A percentile compares a stretch with the other conserved stretches of the same genome.
These are phyloP conservation scores for Hemaris fuciformis DNA, from an alignment of 2,888 invertebrate species.

Conservation along the genomic window DNA sequence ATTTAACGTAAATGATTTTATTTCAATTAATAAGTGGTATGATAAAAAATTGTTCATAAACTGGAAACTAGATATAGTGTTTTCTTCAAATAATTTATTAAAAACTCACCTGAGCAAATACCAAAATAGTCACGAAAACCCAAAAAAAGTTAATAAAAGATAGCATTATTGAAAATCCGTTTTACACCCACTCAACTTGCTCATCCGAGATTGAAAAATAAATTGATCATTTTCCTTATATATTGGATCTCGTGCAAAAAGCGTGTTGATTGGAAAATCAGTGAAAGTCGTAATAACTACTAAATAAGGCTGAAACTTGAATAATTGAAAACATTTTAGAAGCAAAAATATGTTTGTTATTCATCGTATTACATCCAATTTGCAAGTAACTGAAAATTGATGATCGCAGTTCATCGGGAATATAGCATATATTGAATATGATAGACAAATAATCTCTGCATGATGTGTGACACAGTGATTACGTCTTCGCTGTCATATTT, in stretches of 20 bases:
- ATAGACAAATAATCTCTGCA: no score
- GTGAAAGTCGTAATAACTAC: background rate
- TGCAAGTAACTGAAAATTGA: background rate
- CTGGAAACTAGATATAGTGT: no score
- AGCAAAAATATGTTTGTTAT: background rate
- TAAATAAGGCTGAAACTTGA: background rate
- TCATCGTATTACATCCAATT: background rate
- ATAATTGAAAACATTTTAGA: background rate
- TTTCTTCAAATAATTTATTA: no score
- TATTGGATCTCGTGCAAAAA: background rate
- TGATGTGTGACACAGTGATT: no score
- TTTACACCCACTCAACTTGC: background rate
- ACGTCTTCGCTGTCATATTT: no score
- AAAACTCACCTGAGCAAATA: constrained; percentile 26
- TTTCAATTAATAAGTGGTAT: no score
- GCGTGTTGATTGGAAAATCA: background rate
- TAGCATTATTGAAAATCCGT: background rate
- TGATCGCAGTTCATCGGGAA: background rate
- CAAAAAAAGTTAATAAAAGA: background rate
- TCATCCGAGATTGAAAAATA: background rate
- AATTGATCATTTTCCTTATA: background rate
- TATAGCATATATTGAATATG: background rate
- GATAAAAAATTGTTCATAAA: no score
- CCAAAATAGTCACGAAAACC: background rate
- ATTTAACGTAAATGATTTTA: no score